Evolutionary conservation across 2,888 invertebrate genomes (phyloP).

Genomic region (Cosmorhoe ocellata): DNA sequence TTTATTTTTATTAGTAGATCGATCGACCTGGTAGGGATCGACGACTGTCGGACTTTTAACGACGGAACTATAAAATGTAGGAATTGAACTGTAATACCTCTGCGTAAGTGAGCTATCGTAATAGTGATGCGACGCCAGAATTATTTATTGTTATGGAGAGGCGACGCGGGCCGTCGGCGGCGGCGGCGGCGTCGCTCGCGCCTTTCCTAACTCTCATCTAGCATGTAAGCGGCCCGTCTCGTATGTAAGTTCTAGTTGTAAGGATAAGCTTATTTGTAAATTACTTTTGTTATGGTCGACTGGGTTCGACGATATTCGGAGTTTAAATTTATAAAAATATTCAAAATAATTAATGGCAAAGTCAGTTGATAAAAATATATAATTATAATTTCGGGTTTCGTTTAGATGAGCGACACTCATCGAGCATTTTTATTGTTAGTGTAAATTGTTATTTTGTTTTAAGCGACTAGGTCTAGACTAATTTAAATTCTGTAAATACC

Average conservation of each 20-base stretch:
- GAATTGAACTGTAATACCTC: constrained; percentile 75
- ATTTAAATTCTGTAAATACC: constrained; percentile 79
- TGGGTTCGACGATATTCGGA: constrained; percentile 78
- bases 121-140: constrained; percentile 58
- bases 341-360: constrained; percentile 68
- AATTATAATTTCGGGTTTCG: constrained; percentile 73
- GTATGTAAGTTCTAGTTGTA: constrained; percentile 70
- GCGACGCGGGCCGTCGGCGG: constrained; percentile 30
- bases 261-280: constrained; percentile 75
- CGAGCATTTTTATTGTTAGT: constrained; percentile 82
- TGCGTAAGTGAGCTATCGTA: constrained; percentile 61
- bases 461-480: constrained; percentile 78
- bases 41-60: constrained; percentile 29
- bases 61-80: constrained; percentile 45
- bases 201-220: constrained; percentile 61
- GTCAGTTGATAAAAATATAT: constrained; percentile 71
- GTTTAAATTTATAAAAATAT: constrained; percentile 76
- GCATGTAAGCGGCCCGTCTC: constrained; percentile 60
- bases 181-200: constrained; percentile 29
- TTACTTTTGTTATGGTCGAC: constrained; percentile 81
- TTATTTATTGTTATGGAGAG: constrained; percentile 52
- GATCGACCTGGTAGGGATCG: constrained; percentile 59
- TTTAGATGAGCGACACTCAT: constrained; percentile 75
- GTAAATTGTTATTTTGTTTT: constrained; percentile 83
- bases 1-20: constrained; percentile 63